Base-by-base conservation (phyloP, 2,888 invertebrate species). In the Eueremaeus valkanovi region DNA sequence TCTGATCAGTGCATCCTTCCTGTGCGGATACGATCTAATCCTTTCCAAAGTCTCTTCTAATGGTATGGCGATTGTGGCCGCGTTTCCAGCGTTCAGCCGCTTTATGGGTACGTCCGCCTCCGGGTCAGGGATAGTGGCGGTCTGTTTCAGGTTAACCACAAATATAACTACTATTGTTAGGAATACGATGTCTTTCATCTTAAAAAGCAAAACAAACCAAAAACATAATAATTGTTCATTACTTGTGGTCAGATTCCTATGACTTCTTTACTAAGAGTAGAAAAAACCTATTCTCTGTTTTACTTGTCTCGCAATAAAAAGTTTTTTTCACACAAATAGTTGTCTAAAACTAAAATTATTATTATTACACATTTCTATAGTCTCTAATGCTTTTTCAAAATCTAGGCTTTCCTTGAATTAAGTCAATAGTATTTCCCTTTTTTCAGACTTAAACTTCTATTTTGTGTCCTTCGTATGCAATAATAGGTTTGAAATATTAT, bases 91-190 rank as follows among this genome's bases (percentile, higher is more conserved):
- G 36, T 75, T 75, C 42, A 72, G 13, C n/a, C 75, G 70, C 33
- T 75, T 75, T 11, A 75, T 72, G 9, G 75, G 75, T 13, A 72
- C n/a, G 33, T 75, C 75, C 16, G 75, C 70, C 6, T 75, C 75
- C 0, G 29, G 63, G n/a, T 63, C 63, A 2, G 18, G 33, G 3
- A 27, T 3, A 18, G 36, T 29, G 18, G 3, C 3, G 36, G 29
- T 33, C 1, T 6, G 5, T 18, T 31, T 27, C 27, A 63, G 5
- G 21, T 9, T 33, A 11, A 33, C 33, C 63, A 33, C 18, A 31
- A 63, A 33, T 2, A 63, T 18, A 36, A 33, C 18, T n/a, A 63
- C 63, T 11, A 63, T n/a, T 3, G 21, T 36, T 63, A 63, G 3
- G 1, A 63, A 9, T n/a, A 33, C 5, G 13, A 13, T 6, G 18